These are phyloP conservation scores for Gobionotothen gibberifrons DNA, from an alignment of 2,797 vertebrate genomes.

Conservation along the genomic window DNA sequence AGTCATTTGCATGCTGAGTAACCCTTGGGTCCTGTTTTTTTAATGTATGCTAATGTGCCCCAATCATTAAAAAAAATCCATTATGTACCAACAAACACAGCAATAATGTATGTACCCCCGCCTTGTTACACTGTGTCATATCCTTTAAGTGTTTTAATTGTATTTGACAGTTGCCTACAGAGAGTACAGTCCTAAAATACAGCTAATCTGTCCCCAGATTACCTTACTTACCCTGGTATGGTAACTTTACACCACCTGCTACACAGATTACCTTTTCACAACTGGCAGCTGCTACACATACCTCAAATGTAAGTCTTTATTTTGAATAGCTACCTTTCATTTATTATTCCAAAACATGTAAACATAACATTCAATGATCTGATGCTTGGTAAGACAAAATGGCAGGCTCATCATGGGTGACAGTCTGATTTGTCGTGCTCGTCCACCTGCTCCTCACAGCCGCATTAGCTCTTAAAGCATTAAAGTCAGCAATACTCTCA, in stretches of 20 bases:
- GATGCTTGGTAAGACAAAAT: slow-evolving; percentile 52
- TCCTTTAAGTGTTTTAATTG: background rate
- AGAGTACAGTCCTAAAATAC: background rate
- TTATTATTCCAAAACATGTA: background rate
- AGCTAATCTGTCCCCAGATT: background rate
- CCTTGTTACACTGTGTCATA: background rate
- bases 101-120: background rate
- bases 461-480: background rate
- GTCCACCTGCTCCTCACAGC: slow-evolving; percentile 12
- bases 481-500: background rate
- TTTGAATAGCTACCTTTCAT: background rate
- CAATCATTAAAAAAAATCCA: background rate
- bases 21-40: background rate
- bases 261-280: background rate
- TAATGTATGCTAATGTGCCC: slow-evolving; percentile 1
- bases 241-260: slow-evolving; percentile 12
- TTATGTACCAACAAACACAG: background rate
- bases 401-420: slow-evolving; percentile 41
- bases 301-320: background rate
- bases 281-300: background rate
- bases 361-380: background rate
- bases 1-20: slow-evolving; percentile 9
- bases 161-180: background rate
- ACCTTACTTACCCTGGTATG: background rate
- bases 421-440: slow-evolving; percentile 6